These are phyloP conservation scores for Drosophila aff. DNA, from an alignment of 1,140 invertebrate genomes.

Conservation along the genomic window DNA sequence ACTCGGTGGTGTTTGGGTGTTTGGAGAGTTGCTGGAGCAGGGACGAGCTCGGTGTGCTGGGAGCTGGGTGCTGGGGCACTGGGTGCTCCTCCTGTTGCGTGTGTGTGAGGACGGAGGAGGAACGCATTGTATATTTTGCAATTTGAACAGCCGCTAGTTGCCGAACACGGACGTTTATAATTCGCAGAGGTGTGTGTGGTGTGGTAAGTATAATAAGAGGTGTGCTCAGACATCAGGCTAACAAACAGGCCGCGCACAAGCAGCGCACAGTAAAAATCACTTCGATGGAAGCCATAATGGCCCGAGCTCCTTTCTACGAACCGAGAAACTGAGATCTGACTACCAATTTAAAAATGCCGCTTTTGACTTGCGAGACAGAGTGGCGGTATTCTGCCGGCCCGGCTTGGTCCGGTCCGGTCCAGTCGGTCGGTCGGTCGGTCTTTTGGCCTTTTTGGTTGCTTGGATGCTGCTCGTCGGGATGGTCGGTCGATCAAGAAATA, in stretches of 20 bases:
- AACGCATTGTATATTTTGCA: constrained; percentile 83
- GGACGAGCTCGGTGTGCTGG: constrained; percentile 7
- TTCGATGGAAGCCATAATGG: constrained; percentile 82
- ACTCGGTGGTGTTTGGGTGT: constrained; percentile 58
- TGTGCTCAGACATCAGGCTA: constrained; percentile 80
- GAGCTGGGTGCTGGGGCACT: constrained; percentile 17
- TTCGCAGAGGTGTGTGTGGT: constrained; percentile 56
- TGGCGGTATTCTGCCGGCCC: constrained; percentile 62
- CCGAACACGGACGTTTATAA: constrained; percentile 77
- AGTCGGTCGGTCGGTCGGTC: constrained; percentile 3
- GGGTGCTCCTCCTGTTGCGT: constrained; percentile 55
- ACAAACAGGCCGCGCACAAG: constrained; percentile 79
- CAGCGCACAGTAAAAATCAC: constrained; percentile 77
- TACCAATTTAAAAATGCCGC: constrained; percentile 80
- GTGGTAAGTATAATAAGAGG: constrained; percentile 79
- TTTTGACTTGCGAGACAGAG: constrained; percentile 82
- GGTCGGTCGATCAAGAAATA: constrained; percentile 53
- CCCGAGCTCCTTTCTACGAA: constrained; percentile 80
- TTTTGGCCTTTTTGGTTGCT: constrained; percentile 20
- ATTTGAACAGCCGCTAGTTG: constrained; percentile 80
- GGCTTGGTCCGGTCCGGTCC: background rate
- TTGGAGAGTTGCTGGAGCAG: constrained; percentile 2
- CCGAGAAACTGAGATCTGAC: constrained; percentile 82
- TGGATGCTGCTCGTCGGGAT: constrained; percentile 14
- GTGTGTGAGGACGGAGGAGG: constrained; percentile 68